These are phyloP conservation scores for Rhaphigaster nebulosa DNA, from an alignment of 2,888 invertebrate species.

Conservation along the genomic window DNA sequence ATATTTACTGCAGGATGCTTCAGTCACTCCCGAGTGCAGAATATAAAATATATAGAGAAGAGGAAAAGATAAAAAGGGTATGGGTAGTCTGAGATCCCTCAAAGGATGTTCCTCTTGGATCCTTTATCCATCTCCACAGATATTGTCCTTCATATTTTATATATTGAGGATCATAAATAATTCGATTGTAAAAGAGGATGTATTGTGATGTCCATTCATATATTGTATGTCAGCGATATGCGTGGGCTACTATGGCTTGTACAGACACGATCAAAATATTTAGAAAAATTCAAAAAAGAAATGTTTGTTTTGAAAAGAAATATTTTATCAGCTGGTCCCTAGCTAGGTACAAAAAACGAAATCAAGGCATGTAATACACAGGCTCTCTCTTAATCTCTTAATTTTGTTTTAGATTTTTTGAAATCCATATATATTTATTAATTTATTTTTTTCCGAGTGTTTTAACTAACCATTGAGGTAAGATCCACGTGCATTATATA, in stretches of 20 bases:
- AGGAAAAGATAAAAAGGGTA: neutral
- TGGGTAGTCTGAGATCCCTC: neutral
- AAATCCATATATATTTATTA: too few relatives aligned
- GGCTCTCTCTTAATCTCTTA: too few relatives aligned
- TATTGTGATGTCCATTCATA: neutral
- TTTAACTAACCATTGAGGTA: too few relatives aligned
- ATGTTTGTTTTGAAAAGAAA: too few relatives aligned
- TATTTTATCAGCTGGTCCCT: too few relatives aligned
- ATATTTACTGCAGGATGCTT: neutral
- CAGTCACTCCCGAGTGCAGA: neutral
- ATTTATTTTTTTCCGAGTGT: too few relatives aligned
- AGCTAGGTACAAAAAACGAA: too few relatives aligned
- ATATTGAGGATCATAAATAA: neutral
- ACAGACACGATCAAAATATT: too few relatives aligned
- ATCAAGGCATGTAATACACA: too few relatives aligned
- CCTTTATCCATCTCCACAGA: neutral
- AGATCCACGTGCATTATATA: too few relatives aligned
- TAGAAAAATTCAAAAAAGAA: too few relatives aligned
- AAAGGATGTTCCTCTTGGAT: neutral
- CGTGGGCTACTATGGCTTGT: neutral
- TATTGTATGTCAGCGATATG: neutral
- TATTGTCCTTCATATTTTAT: neutral
- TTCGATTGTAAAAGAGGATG: neutral
- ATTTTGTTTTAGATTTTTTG: too few relatives aligned
- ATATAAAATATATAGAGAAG: constrained; percentile 2